These are phyloP conservation scores for Struthidea cinerea DNA, from an alignment of 2,113 vertebrate genomes.

Conservation along the genomic window DNA sequence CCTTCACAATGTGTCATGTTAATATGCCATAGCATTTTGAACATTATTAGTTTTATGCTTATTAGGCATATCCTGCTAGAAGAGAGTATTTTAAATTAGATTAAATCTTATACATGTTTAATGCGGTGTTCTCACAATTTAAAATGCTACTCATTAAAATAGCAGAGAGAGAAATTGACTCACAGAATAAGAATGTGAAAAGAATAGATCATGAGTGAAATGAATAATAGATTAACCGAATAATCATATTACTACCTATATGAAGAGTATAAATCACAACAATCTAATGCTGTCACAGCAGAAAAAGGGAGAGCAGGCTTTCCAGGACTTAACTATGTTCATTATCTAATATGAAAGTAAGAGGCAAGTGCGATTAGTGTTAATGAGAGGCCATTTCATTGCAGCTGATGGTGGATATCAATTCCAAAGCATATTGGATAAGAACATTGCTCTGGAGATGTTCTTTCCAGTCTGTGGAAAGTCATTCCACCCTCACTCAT, in stretches of 20 bases:
- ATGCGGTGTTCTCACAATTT: slow-evolving; percentile 69
- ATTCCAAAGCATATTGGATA: not conserved
- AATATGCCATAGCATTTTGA: slow-evolving; percentile 27
- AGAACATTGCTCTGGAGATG: not conserved
- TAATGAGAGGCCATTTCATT: slow-evolving; percentile 8
- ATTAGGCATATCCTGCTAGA: slow-evolving; percentile 54
- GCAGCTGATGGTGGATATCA: not conserved
- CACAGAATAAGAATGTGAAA: slow-evolving; percentile 42
- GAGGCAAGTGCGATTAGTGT: not conserved
- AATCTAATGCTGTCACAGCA: slow-evolving; percentile 43
- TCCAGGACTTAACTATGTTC: not conserved
- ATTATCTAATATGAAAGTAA: not conserved
- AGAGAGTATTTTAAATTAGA: slow-evolving; percentile 69
- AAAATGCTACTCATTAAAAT: slow-evolving; percentile 74
- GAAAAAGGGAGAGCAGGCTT: slow-evolving; percentile 8
- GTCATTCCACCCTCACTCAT: not conserved
- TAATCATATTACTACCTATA: slow-evolving; percentile 69
- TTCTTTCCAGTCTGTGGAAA: not conserved
- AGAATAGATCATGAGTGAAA: slow-evolving; percentile 69
- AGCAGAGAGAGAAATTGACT: slow-evolving; percentile 60
- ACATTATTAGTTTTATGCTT: slow-evolving; percentile 60
- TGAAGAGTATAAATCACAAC: slow-evolving; percentile 69
- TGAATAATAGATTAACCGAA: slow-evolving; percentile 79
- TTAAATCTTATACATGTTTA: slow-evolving; percentile 81
- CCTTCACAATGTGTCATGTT: not conserved